Conservation (phyloP, 1,140 invertebrate species). For the Halyomorpha halys region DNA sequence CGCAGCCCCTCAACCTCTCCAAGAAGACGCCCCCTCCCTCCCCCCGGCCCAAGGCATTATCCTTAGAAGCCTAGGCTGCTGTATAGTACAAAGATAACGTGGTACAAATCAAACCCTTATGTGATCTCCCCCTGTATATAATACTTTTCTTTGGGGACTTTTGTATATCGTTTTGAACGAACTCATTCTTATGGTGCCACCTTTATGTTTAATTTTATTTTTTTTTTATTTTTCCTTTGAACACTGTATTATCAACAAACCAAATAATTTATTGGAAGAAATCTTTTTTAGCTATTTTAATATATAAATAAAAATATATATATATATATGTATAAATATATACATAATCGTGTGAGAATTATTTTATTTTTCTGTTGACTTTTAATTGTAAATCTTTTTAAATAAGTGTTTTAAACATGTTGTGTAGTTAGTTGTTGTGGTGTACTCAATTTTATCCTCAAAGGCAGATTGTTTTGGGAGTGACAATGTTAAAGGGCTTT, state of each 20-base stretch:
- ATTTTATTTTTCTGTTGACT: conserved; percentile 3
- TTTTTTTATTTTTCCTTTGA: conserved; percentile 10
- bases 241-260: conserved; percentile 37
- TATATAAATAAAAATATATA: conserved; percentile 15
- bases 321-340: conserved; percentile 12
- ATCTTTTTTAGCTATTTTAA: conserved; percentile 13
- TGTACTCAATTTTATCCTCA: conserved; percentile 10
- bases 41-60: conserved; percentile 44
- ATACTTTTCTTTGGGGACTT: conserved; percentile 19
- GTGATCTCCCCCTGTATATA: conserved; percentile 31
- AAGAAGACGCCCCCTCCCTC: conserved; percentile 77
- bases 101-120: conserved; percentile 33
- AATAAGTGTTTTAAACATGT: conserved; percentile 22
- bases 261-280: conserved; percentile 54
- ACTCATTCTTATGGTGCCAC: conserved; percentile 36
- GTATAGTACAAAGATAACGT: conserved; percentile 29
- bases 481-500: neutral
- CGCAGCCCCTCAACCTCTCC: conserved; percentile 74
- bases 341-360: conserved; percentile 13
- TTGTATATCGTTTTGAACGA: conserved; percentile 33
- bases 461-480: conserved; percentile 1
- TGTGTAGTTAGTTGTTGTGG: conserved; percentile 20
- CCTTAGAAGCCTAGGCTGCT: conserved; percentile 44
- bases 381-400: conserved; percentile 18
- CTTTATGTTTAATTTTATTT: conserved; percentile 40